Evolutionary conservation across 2,888 invertebrate species (phyloP).

Genomic region (Troides helena): DNA sequence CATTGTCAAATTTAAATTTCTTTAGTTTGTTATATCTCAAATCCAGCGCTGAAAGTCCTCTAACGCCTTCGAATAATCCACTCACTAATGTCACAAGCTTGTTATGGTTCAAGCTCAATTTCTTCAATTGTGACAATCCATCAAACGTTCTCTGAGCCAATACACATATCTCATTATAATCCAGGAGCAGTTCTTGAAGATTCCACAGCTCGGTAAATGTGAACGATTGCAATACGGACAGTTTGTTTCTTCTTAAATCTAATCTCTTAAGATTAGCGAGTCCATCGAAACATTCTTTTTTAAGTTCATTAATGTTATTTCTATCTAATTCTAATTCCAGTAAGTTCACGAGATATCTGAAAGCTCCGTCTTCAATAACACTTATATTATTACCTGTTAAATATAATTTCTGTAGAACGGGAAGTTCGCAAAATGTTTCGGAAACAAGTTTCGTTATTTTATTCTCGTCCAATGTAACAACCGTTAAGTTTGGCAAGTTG

Average conservation of each 20-base stretch:
- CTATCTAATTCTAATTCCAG: slow-evolving; percentile 89
- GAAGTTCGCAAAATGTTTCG: slow-evolving; percentile 87
- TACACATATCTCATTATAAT: slow-evolving; percentile 85
- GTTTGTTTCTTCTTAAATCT: slow-evolving; percentile 86
- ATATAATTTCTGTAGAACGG: slow-evolving; percentile 85
- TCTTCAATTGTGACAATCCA: slow-evolving; percentile 85
- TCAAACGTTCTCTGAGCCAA: slow-evolving; percentile 89
- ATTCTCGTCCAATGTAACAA: slow-evolving; percentile 87
- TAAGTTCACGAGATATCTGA: slow-evolving; percentile 85
- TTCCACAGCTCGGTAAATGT: slow-evolving; percentile 90
- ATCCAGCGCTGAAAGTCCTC: slow-evolving; percentile 86
- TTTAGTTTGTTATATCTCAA: slow-evolving; percentile 87
- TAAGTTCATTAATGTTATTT: slow-evolving; percentile 87
- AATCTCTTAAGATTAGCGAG: slow-evolving; percentile 85
- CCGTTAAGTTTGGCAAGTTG: slow-evolving; percentile 84
- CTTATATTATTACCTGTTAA: slow-evolving; percentile 93
- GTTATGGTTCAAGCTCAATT: slow-evolving; percentile 87
- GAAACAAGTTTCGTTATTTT: slow-evolving; percentile 86
- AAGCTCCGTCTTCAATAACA: slow-evolving; percentile 91
- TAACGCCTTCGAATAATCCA: slow-evolving; percentile 85
- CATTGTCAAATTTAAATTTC: slow-evolving; percentile 86
- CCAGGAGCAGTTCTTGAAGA: slow-evolving; percentile 84
- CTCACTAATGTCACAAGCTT: slow-evolving; percentile 84
- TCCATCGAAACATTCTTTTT: slow-evolving; percentile 88
- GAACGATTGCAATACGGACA: slow-evolving; percentile 87